Conservation (phyloP, 2,113 vertebrate species). For the Tympanuchus pallidicinctus region DNA sequence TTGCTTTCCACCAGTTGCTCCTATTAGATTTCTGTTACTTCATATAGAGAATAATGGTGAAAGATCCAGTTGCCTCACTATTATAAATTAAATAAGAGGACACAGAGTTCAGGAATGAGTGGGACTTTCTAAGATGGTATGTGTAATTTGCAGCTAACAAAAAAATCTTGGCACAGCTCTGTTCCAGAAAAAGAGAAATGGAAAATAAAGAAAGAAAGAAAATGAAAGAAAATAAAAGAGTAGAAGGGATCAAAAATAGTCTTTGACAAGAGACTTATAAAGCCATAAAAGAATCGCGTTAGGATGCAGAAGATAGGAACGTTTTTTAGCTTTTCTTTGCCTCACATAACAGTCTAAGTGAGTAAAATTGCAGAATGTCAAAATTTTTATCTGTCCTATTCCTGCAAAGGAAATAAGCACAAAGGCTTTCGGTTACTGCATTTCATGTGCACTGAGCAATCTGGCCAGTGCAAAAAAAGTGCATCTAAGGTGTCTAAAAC, state of each 20-base stretch:
- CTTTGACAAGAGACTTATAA: neutral
- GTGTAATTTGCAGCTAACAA: slow-evolving; percentile 17
- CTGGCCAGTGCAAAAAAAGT: neutral
- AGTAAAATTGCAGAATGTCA: neutral
- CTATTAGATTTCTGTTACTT: slow-evolving; percentile 56
- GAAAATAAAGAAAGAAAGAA: too few species aligned
- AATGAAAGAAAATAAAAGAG: slow-evolving; percentile 2
- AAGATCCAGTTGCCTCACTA: slow-evolving; percentile 37
- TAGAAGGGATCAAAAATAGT: neutral
- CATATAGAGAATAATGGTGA: slow-evolving; percentile 37
- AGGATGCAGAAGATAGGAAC: neutral
- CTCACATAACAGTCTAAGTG: neutral
- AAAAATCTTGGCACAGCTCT: neutral
- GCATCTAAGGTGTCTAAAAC: neutral
- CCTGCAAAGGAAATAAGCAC: neutral
- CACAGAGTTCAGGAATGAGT: neutral
- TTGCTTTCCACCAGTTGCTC: neutral
- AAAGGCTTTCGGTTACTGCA: neutral
- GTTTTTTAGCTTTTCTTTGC: neutral
- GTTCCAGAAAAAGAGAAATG: neutral
- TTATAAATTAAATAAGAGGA: slow-evolving; percentile 45
- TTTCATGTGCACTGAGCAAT: accelerated
- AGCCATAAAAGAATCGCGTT: neutral
- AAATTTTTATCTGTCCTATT: neutral
- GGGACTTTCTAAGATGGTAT: neutral